These are phyloP conservation scores for Octodonta nipae DNA, from an alignment of 2,888 invertebrate genomes.

Conservation along the genomic window DNA sequence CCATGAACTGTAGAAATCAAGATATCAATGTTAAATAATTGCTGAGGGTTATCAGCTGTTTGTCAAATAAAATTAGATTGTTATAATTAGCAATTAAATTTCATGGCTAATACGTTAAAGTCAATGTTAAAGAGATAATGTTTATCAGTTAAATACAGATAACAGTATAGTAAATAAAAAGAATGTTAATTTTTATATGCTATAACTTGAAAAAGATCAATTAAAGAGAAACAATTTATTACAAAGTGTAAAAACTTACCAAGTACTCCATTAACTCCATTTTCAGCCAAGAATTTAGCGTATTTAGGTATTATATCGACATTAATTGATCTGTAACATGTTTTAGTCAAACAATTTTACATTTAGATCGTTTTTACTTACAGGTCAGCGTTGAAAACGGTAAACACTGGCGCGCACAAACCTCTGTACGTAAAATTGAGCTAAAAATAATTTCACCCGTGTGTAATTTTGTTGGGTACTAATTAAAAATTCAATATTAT, in stretches of 20 bases:
- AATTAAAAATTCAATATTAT: background rate
- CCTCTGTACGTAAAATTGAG: constrained; percentile 46
- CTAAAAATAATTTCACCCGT: constrained; percentile 23
- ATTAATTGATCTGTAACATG: constrained; percentile 21
- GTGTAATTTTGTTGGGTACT: background rate
- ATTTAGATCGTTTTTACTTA: constrained; percentile 11
- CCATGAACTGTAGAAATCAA: constrained; percentile 69
- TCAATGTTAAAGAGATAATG: too few relatives aligned
- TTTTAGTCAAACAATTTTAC: background rate
- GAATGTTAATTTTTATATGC: too few relatives aligned
- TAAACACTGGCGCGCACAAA: constrained; percentile 58
- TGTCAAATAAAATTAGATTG: too few relatives aligned
- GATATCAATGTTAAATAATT: too few relatives aligned
- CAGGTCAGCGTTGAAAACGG: constrained; percentile 27
- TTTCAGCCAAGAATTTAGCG: constrained; percentile 47
- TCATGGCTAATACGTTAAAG: too few relatives aligned
- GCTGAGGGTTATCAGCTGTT: too few relatives aligned
- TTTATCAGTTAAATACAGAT: too few relatives aligned
- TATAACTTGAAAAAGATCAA: too few relatives aligned
- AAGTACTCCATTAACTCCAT: constrained; percentile 52
- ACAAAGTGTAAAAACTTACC: too few relatives aligned
- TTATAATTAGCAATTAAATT: too few relatives aligned
- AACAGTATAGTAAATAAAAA: too few relatives aligned
- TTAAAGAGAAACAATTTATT: too few relatives aligned
- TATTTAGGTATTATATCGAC: constrained; percentile 40